Evolutionary conservation across 2,797 vertebrate genomes (phyloP), one percentile per base, ranked within the genome.

Genomic region (Rhinichthys osculus): DNA sequence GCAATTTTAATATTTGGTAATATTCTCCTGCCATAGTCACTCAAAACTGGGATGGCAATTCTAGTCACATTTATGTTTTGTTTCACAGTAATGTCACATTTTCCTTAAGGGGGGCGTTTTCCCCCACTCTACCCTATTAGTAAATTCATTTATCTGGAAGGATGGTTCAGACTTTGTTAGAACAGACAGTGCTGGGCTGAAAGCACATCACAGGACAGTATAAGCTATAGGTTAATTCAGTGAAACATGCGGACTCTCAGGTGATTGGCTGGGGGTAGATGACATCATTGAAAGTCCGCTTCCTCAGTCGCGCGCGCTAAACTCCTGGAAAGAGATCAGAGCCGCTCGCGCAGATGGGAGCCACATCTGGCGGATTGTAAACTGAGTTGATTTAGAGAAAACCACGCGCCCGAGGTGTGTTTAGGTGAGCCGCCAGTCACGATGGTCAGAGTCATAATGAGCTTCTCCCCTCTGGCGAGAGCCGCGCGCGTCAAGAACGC

Each of bases 181-280:
- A 62, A 30, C 38, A 72, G 14, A 27, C 16, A 59, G 67, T 19
- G 50, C 67, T 23, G 42, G 7, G 71, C 33, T 23, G 62, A 67
- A 10, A 67, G 67, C 17, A 42, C n/a, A 38, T 72, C 52, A 62
- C 81, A 42, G 64, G 74, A 78, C 72, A 47, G 38, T 5, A 9
- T 66, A 81, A 90, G 91, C 84, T 90, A 87, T 59, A 50, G 27
- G 84, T 80, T 52, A 30, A 71, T 62, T 81, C 35, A 47, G 73
- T 66, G 47, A 74, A 79, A 82, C 76, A 71, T 78, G 79, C 67
- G 79, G 70, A 80, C 71, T 83, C 89, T 66, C 77, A 88, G 85
- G 80, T 90, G 93, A 95, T 95, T 95, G 94, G 94, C 90, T 92
- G 90, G 81, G 85, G 87, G 87, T 79, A 74, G 89, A 92, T 95